phyloP scores from a whole-genome alignment of 2,113 vertebrate species.

The Solea senegalensis region DNA sequence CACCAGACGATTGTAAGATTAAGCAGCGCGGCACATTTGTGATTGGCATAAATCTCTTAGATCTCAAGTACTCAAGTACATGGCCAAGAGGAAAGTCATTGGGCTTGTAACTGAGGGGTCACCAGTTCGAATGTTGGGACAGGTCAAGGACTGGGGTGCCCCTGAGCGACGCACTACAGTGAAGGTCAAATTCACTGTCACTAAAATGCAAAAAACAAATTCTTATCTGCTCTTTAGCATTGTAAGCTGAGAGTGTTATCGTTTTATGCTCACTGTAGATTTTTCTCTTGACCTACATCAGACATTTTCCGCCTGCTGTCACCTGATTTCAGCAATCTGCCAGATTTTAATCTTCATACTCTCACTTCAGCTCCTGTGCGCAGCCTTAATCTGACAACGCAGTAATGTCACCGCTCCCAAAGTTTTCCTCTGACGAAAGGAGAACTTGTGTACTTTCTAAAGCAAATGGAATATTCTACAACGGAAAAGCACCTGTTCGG shows the following conservation, averaged over 20 bases:
- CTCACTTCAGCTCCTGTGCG: background rate
- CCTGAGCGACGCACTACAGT: no score
- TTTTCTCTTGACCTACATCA: conserved; percentile 24
- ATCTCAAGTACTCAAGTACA: no score
- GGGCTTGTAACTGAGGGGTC: no score
- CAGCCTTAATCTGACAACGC: background rate
- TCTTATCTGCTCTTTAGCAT: background rate
- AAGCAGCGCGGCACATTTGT: no score
- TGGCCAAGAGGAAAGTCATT: no score
- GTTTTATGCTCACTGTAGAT: background rate
- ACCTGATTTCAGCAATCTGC: conserved; percentile 1
- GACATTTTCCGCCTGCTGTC: conserved; percentile 29
- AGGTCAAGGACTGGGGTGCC: no score
- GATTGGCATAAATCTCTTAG: no score
- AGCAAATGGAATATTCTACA: conserved; percentile 64
- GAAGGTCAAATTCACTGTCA: no score
- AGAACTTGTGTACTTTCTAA: conserved; percentile 9
- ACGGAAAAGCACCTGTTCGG: conserved; percentile 77
- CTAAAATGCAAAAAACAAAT: no score
- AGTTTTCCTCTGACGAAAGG: background rate
- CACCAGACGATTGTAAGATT: no score
- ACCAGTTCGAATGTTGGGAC: no score
- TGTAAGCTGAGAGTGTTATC: background rate
- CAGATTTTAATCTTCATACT: conserved; percentile 11
- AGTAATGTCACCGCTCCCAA: background rate